Evolutionary conservation across 2,888 invertebrate species (phyloP).

Genomic region (Carterocephalus palaemon): DNA sequence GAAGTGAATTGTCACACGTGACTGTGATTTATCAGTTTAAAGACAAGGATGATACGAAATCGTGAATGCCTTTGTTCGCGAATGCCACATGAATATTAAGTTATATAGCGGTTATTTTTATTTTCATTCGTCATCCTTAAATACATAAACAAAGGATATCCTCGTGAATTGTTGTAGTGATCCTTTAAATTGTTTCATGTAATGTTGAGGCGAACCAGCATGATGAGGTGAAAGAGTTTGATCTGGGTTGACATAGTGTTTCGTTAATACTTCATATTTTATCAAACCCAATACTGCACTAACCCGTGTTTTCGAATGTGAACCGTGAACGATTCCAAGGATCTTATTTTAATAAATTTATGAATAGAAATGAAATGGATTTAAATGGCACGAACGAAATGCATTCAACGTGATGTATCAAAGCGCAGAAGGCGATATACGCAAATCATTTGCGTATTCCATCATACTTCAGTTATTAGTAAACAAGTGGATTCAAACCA

Average conservation of each 20-base stretch:
- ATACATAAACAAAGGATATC: conserved; percentile 8
- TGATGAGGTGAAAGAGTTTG: too few species aligned
- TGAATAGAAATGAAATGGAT: not conserved
- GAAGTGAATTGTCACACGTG: conserved; percentile 3
- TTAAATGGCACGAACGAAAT: not conserved
- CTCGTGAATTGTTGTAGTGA: conserved; percentile 2
- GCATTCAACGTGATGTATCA: not conserved
- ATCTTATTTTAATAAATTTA: not conserved
- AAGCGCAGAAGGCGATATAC: conserved; percentile 3
- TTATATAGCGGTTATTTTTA: conserved; percentile 12
- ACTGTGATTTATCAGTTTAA: not conserved
- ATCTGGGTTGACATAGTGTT: too few species aligned
- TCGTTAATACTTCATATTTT: too few species aligned
- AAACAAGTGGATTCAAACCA: conserved; percentile 14
- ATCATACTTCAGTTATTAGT: conserved; percentile 18
- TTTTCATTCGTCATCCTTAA: conserved; percentile 11
- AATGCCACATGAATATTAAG: conserved; percentile 10
- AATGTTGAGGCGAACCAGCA: too few species aligned
- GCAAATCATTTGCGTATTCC: conserved; percentile 8
- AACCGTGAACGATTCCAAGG: too few species aligned
- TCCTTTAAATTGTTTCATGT: too few species aligned
- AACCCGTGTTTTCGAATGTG: too few species aligned
- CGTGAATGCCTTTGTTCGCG: conserved; percentile 11
- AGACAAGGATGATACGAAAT: conserved; percentile 3
- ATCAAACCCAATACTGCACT: too few species aligned